Evolutionary conservation across 1,140 invertebrate species (phyloP), one percentile per base, ranked within the genome.

Genomic region (Cecropterus lyciades): DNA sequence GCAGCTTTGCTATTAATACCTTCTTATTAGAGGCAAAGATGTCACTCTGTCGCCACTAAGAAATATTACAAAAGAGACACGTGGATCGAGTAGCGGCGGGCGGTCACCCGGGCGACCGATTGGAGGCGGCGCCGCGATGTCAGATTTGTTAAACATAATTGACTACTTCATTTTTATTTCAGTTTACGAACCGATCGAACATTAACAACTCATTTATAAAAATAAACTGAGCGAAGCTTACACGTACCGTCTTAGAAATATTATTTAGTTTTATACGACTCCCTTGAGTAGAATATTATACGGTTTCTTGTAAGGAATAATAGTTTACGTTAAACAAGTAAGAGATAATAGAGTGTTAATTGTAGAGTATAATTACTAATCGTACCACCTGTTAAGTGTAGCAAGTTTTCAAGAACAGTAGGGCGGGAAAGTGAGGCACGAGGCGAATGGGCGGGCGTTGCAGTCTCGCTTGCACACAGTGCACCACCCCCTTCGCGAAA

Each of bases 371-470:
- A 77, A 77, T 75, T 74, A 69, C 46, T 60, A 67, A 67, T 69
- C 48, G 65, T 40, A 67, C 70, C 73, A 81, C 75, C 69, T 75
- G 82, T 78, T 79, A 79, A 82, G 75, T 82, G 75, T 37, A 37
- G 33, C 67, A 82, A 78, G 75, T 82, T 87, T 80, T 74, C 70
- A 77, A 84, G 84, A 82, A 80, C 81, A 84, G 66, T 84, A 85
- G 85, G 89, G 89, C 89, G 89, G 86, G 87, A 91, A 91, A 89
- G 85, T 89, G 86, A 89, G 81, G 84, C 82, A 87, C 79, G 77
- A 80, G 84, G 84, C 79, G 76, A 87, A 85, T 89, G 89, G 89
- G 89, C 88, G 89, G 86, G 89, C 78, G 79, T 53, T 85, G 85
- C 80, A 88, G 85, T 89, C 87, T 89, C 89, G 82, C 86, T 89